Conservation (phyloP, 2,888 invertebrate genomes). For the Euzophera pinguis region DNA sequence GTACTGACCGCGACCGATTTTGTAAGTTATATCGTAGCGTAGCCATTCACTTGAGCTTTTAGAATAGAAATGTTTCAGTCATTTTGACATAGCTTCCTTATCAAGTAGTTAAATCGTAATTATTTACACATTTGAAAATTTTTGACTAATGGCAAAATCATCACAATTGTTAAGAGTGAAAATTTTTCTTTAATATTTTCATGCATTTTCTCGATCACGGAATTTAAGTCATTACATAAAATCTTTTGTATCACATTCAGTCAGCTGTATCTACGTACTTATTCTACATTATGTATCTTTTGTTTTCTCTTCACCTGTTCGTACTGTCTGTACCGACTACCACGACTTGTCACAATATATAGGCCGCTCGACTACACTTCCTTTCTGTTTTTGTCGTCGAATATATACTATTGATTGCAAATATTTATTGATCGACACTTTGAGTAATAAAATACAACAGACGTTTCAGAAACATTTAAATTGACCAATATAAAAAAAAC, state of each 20-base stretch:
- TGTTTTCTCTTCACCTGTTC: conserved; percentile 44
- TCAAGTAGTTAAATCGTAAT: conserved; percentile 38
- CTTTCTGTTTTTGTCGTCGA: conserved; percentile 44
- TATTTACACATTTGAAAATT: conserved; percentile 43
- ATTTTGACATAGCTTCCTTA: conserved; percentile 41
- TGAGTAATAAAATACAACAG: too few species aligned
- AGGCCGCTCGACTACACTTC: conserved; percentile 41
- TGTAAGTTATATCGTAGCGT: conserved; percentile 30
- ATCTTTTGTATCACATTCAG: conserved; percentile 38
- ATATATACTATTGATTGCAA: conserved; percentile 20
- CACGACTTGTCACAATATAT: conserved; percentile 36
- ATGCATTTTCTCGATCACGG: conserved; percentile 47
- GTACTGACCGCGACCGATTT: conserved; percentile 22
- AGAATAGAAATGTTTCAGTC: conserved; percentile 38
- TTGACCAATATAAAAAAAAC: not conserved
- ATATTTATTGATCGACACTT: too few species aligned
- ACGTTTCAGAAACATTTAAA: not conserved
- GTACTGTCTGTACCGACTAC: conserved; percentile 42
- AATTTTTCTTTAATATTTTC: conserved; percentile 38
- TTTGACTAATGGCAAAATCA: conserved; percentile 77
- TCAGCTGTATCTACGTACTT: conserved; percentile 30
- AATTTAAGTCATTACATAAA: conserved; percentile 33
- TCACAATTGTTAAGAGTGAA: conserved; percentile 75
- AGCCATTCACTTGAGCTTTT: conserved; percentile 51
- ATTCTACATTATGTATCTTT: conserved; percentile 35